A percentile compares a stretch with the other conserved stretches of the same genome.
phyloP scores from a whole-genome alignment of 2,888 invertebrate genomes.

The Deroplatys truncata region DNA sequence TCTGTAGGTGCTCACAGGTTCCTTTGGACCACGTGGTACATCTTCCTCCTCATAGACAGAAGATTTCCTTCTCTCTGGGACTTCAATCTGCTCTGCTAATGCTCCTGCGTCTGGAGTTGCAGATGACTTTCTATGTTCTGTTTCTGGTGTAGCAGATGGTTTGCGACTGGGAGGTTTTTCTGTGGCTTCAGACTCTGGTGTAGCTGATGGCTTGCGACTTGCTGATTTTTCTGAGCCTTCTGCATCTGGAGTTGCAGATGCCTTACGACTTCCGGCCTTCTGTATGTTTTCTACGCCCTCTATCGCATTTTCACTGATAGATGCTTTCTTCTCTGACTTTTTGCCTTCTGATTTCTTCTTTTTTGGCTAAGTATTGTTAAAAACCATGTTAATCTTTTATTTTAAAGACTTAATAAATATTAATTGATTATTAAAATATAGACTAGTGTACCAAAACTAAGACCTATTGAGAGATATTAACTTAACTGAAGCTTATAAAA shows the following conservation, averaged over 20 bases:
- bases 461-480: no score
- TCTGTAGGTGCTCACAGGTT: background rate
- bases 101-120: background rate
- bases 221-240: background rate
- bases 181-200: background rate
- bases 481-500: background rate
- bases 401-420: background rate
- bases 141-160: background rate
- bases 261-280: background rate
- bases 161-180: background rate
- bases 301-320: background rate
- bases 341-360: background rate
- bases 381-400: background rate
- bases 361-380: background rate
- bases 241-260: background rate
- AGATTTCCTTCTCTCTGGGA: background rate
- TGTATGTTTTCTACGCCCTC: background rate
- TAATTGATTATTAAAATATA: no score
- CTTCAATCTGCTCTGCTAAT: background rate
- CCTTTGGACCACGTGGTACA: background rate
- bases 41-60: background rate
- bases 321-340: background rate
- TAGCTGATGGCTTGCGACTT: background rate
- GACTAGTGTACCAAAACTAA: no score
- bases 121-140: background rate